These are phyloP conservation scores for Eupithecia subumbrata DNA, from an alignment of 2,888 invertebrate species.

Conservation along the genomic window DNA sequence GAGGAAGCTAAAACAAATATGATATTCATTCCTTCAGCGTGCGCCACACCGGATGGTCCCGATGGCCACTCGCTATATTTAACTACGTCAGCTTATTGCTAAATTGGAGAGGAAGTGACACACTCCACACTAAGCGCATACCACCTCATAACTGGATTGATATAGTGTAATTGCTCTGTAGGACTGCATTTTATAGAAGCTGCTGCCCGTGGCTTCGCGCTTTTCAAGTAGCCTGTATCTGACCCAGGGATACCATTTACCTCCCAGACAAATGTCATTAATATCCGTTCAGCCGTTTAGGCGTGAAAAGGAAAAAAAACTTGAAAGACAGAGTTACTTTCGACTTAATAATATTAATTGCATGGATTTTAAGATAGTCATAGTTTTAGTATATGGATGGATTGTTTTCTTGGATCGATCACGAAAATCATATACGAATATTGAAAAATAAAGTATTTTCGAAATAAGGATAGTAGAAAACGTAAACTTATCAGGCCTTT, in stretches of 20 bases:
- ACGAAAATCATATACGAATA: neutral
- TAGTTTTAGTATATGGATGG: neutral
- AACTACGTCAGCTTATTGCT: constrained; percentile 48
- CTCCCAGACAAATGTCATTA: too few species aligned
- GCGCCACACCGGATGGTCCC: constrained; percentile 61
- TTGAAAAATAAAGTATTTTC: neutral
- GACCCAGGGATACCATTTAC: too few species aligned
- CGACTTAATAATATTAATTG: too few species aligned
- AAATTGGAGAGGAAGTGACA: constrained; percentile 44
- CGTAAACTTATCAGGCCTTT: constrained; percentile 6
- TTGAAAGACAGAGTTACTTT: too few species aligned
- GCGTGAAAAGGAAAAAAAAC: too few species aligned
- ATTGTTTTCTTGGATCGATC: neutral
- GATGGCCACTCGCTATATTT: constrained; percentile 52
- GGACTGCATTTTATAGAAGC: neutral
- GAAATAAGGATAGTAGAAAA: neutral
- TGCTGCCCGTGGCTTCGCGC: too few species aligned
- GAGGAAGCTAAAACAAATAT: constrained; percentile 54
- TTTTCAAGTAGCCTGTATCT: too few species aligned
- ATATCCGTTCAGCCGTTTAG: too few species aligned
- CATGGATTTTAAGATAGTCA: neutral
- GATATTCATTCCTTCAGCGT: constrained; percentile 59
- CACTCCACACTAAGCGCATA: constrained; percentile 9
- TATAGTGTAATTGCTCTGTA: neutral
- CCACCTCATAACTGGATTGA: constrained; percentile 3